Base-by-base conservation (phyloP, 2,113 vertebrate genomes). In the Eclectus roratus region DNA sequence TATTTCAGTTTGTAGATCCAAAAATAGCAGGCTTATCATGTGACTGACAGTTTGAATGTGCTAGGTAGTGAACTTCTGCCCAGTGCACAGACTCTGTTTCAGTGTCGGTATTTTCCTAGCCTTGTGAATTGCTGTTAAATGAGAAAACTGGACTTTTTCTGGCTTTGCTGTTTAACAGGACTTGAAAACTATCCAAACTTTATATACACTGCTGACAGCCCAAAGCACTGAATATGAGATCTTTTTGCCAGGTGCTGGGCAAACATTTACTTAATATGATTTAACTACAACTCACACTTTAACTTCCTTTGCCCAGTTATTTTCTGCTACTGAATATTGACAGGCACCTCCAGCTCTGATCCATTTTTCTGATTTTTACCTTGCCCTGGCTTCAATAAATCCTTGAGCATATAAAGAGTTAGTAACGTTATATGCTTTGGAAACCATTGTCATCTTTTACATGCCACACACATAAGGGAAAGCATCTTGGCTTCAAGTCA, bases 381-480 rank as follows among this genome's bases (percentile, higher is more conserved):
- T 84, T 55, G 7, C 18, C 84, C n/a, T 74, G 29, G 10, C 8
- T 72, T 78, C 3, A 3, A 28, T 58, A 41, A 73, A 50, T 71
- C 27, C 49, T 64, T 80, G 66, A 88, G 25, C 24, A 8, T 60
- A 33, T 6, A 11, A 71, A 68, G 63, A 74, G 7, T 11, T 43
- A 58, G 39, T 16, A 24, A 35, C 4, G 8, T 33, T n/a, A 46
- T n/a, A 68, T 35, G 24, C 28, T 84, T 50, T 52, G 43, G 56
- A 88, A 71, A 46, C 44, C 17, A 64, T 46, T 60, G 39, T 65
- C 3, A 55, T 11, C 46, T 73, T 35, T 52, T 56, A 16, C 5
- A 1, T 16, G 29, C 15, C 23, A 47, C 41, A 13, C 2, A 1
- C 0, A 0, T 33, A n/a, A 33, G 17, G 43, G 43, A 53, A 86